phyloP scores from a whole-genome alignment of 2,797 vertebrate genomes.

The Calcarius lapponicus region DNA sequence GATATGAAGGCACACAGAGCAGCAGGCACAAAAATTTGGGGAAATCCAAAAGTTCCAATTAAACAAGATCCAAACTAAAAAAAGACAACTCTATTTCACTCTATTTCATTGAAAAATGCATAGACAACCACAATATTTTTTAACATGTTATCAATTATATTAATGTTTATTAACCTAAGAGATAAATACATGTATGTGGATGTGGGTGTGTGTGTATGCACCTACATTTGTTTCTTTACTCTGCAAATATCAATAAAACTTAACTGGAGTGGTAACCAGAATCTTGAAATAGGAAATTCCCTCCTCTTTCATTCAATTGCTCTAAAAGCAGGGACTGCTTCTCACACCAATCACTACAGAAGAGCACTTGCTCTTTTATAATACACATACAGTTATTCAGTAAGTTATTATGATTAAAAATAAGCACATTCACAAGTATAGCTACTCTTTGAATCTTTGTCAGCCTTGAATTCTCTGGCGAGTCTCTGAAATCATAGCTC shows the following conservation, averaged over 20 bases:
- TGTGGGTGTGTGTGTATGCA: neutral
- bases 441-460: neutral
- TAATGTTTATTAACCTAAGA: neutral
- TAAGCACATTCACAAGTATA: neutral
- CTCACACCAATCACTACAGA: neutral
- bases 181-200: neutral
- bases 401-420: constrained; percentile 16
- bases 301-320: neutral
- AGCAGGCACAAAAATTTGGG: neutral
- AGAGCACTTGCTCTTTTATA: neutral
- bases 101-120: neutral
- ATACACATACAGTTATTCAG: neutral
- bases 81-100: neutral
- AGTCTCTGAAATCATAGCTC: neutral
- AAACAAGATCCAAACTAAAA: neutral
- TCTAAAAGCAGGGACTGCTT: neutral
- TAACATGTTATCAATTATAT: neutral
- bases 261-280: neutral
- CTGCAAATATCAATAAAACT: neutral
- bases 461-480: neutral
- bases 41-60: neutral
- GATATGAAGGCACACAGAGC: neutral
- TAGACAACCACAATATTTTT: neutral
- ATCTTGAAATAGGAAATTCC: neutral
- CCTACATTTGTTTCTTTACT: neutral